These are phyloP conservation scores for Thalassophryne amazonica DNA, from an alignment of 2,797 vertebrate species.

Conservation along the genomic window DNA sequence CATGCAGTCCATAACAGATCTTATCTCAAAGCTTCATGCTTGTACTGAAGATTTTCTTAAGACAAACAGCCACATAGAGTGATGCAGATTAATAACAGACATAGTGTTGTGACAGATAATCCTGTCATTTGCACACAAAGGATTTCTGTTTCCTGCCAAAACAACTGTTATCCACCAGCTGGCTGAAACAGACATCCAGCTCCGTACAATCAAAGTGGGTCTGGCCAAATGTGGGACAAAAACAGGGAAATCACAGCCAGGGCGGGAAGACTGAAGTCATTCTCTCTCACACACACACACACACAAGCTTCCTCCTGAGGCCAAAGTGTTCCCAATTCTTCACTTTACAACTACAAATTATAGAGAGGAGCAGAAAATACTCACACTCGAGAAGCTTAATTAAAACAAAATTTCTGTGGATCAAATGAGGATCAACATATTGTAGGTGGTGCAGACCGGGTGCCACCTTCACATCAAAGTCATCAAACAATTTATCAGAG, in stretches of 20 bases:
- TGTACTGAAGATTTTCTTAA: no score
- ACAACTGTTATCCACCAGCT: constrained; percentile 45
- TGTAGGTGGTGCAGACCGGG: no score
- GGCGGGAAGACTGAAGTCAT: constrained; percentile 3
- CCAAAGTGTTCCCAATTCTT: not conserved
- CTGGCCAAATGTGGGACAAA: not conserved
- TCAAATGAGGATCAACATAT: no score
- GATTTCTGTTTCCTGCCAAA: constrained; percentile 43
- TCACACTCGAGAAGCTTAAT: no score
- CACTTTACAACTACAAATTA: no score
- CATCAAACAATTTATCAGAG: no score
- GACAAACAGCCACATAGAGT: not conserved
- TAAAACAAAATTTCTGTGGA: no score
- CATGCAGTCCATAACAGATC: no score
- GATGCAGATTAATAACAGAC: constrained; percentile 17
- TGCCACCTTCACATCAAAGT: no score
- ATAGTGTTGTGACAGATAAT: constrained; percentile 35
- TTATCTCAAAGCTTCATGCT: no score
- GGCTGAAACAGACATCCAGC: constrained; percentile 1
- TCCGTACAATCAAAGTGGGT: not conserved
- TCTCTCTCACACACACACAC: not conserved
- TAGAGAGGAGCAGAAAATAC: no score
- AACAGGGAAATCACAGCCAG: not conserved
- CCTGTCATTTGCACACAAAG: constrained; percentile 48
- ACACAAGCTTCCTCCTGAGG: not conserved